These are phyloP conservation scores for Romanogobio albipinnatus DNA, from an alignment of 2,113 vertebrate species.

Conservation along the genomic window DNA sequence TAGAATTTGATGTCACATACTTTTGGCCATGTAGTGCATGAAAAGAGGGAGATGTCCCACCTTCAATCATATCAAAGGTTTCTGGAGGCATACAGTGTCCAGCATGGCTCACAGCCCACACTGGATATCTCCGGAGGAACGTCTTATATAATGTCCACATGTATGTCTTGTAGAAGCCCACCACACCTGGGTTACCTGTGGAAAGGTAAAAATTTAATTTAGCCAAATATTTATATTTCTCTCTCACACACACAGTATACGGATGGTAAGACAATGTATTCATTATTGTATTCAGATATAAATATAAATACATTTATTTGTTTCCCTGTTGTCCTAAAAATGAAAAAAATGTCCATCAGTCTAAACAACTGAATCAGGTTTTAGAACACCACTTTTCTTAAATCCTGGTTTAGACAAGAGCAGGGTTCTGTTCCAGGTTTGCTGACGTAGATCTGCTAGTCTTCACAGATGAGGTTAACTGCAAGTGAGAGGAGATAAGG, in stretches of 20 bases:
- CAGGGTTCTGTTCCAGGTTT: constrained; percentile 8
- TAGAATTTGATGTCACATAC: neutral
- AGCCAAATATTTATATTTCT: neutral
- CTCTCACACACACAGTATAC: neutral
- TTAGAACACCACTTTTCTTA: neutral
- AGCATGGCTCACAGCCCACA: constrained; percentile 92
- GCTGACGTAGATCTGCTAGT: constrained; percentile 17
- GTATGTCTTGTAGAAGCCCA: constrained; percentile 88
- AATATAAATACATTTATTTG: neutral
- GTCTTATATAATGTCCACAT: constrained; percentile 80
- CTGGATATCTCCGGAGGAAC: constrained; percentile 78
- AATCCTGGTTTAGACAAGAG: constrained; percentile 5
- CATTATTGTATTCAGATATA: neutral
- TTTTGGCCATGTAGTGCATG: neutral
- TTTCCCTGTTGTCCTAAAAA: neutral
- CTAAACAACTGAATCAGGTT: neutral
- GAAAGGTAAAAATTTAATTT: constrained; percentile 49
- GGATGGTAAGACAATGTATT: neutral
- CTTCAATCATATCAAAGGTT: constrained; percentile 85
- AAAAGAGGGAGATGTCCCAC: constrained; percentile 63
- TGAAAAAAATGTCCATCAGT: too few relatives aligned
- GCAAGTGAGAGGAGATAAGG: constrained; percentile 36
- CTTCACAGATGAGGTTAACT: constrained; percentile 39
- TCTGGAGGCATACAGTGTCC: constrained; percentile 84
- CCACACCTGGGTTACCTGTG: constrained; percentile 91